Evolutionary conservation across 2,113 vertebrate species (phyloP).

Genomic region (Nycticebus coucang): DNA sequence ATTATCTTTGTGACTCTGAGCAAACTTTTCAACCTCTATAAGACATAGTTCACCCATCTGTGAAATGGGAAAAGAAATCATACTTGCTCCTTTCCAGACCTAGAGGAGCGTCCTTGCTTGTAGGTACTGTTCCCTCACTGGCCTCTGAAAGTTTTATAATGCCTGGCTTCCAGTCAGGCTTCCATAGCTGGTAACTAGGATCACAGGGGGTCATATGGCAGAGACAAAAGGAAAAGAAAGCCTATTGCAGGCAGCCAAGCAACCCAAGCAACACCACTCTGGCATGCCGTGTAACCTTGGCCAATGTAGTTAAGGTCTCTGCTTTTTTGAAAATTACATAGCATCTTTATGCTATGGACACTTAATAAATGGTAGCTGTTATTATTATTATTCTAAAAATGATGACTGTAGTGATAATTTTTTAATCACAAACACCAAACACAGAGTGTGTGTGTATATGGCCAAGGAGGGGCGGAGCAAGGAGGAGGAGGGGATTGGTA

Average conservation of each 20-base stretch:
- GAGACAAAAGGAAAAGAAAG: neutral
- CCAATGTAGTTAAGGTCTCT: neutral
- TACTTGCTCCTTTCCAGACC: neutral
- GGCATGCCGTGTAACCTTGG: neutral
- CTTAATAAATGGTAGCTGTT: neutral
- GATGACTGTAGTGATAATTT: neutral
- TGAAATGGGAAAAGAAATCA: neutral
- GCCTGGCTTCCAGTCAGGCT: neutral
- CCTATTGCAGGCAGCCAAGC: neutral
- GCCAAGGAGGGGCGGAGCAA: neutral
- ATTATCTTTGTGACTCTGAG: neutral
- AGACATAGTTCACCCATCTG: neutral
- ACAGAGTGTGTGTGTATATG: fast-evolving
- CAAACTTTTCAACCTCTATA: neutral
- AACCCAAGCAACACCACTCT: neutral
- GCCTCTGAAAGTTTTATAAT: neutral
- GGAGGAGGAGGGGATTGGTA: neutral
- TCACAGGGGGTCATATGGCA: neutral
- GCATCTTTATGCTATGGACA: neutral
- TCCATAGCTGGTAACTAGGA: neutral
- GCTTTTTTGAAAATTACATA: neutral
- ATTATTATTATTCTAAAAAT: neutral
- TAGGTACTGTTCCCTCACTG: fast-evolving
- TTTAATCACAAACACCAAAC: neutral
- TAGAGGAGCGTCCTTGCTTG: neutral